A percentile compares a stretch with the other conserved stretches of the same genome.
phyloP scores from a whole-genome alignment of 64 coral and sea anemone genomes.

The Porites lutea region DNA sequence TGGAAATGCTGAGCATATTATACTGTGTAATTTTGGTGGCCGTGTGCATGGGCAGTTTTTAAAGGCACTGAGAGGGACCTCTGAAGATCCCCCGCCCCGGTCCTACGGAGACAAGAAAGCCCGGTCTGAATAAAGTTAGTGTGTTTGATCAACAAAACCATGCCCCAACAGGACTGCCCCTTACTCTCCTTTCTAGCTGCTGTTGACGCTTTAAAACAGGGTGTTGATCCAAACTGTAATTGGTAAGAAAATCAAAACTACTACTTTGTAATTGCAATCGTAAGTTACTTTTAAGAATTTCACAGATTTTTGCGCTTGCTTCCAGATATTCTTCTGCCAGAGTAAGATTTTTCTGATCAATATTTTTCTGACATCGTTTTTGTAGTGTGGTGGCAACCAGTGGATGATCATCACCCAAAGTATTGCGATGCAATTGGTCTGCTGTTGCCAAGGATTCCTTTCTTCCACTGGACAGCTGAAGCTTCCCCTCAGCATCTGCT shows the following conservation, averaged over 20 bases:
- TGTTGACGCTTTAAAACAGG: too few species aligned
- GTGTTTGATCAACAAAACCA: too few species aligned
- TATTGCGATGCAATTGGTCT: not conserved
- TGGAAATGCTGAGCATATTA: too few species aligned
- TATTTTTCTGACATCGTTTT: not conserved
- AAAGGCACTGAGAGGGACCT: too few species aligned
- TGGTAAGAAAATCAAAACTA: too few species aligned
- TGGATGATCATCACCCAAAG: conserved; percentile 7
- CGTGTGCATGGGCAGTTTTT: too few species aligned
- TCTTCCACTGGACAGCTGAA: not conserved
- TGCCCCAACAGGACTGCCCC: too few species aligned
- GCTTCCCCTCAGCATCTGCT: not conserved
- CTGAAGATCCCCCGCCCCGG: too few species aligned
- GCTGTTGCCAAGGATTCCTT: not conserved
- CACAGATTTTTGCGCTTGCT: conserved; percentile 6
- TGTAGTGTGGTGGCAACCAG: not conserved
- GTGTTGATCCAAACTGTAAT: too few species aligned
- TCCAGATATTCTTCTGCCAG: not conserved
- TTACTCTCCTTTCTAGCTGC: not conserved
- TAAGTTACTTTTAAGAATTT: not conserved
- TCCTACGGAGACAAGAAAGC: too few species aligned
- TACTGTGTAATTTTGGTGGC: too few species aligned
- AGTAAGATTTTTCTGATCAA: not conserved
- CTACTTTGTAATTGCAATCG: not conserved
- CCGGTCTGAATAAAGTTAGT: too few species aligned